Base-by-base conservation (phyloP, 2,113 vertebrate species). In the Mugil cephalus region DNA sequence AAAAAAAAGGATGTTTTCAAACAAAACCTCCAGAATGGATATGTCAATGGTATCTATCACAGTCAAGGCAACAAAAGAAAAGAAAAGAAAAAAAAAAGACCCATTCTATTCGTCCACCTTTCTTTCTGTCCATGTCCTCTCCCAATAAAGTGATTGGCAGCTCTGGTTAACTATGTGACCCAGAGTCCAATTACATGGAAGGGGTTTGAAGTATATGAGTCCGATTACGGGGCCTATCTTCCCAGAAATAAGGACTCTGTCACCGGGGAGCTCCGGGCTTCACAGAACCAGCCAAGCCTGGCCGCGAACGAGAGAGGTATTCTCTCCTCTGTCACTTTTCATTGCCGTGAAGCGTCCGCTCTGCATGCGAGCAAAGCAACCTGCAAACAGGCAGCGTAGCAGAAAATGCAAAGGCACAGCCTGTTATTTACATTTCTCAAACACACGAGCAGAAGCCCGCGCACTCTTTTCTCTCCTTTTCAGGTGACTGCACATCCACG, bases 221-320 rank as follows among this genome's bases (percentile, higher is more conserved):
- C 75, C 46, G 79, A 88, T 89, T 90, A 88, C 53, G 10, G 81
- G 70, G 46, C 76, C n/a, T 77, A 79, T 90, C 81, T 85, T 79
- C 82, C 70, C 73, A 82, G 83, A 85, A 90, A 90, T 89, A 84
- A 90, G 88, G 79, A 75, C 81, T 84, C 72, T 77, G 82, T 88
- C 82, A 86, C 55, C 4, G 5, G 68, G 81, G 70, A 82, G 50
- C 68, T 54, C 24, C 3, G 45, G 77, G 81, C 80, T 74, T 87
- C 84, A 74, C 70, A 18, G 39, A 85, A 52, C 59, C 69, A 77
- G 55, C 75, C 77, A 77, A 80, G 75, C 82, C 74, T 78, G 68
- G 82, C 83, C 64, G 34, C 78, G 43, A 51, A 79, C 68, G 18
- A 81, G 68, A 87, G 48, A 50, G 69, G 47, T 65, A 82, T 85